Conservation (phyloP, 2,888 invertebrate species). For the Villa cingulata region DNA sequence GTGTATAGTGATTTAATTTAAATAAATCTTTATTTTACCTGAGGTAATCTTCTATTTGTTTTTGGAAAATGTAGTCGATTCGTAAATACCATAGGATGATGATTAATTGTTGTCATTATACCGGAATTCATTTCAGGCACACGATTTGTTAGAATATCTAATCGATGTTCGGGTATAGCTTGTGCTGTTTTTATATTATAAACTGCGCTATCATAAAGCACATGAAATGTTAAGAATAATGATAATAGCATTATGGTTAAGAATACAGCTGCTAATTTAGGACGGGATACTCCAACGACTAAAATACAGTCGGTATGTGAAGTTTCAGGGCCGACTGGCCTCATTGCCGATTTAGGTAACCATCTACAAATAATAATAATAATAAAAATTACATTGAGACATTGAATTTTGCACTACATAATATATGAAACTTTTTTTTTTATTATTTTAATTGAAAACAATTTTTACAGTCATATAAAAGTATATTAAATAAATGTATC, state of each 20-base stretch:
- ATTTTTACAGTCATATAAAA: too few species aligned
- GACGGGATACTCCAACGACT: slow-evolving; percentile 71
- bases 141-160: slow-evolving; percentile 28
- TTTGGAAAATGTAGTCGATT: slow-evolving; percentile 46
- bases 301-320: slow-evolving; percentile 62
- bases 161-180: slow-evolving; percentile 43
- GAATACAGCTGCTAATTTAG: slow-evolving; percentile 64
- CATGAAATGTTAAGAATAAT: slow-evolving; percentile 71
- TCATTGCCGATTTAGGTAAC: slow-evolving; percentile 68
- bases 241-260: slow-evolving; percentile 67
- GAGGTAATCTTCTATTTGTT: slow-evolving; percentile 50
- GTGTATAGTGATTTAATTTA: too few species aligned
- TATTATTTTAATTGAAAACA: too few species aligned
- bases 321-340: slow-evolving; percentile 69
- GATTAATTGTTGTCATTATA: slow-evolving; percentile 26
- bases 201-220: slow-evolving; percentile 72
- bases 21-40: slow-evolving; percentile 26
- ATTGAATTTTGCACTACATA: too few species aligned
- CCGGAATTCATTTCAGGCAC: slow-evolving; percentile 25
- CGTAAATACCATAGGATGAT: slow-evolving; percentile 36
- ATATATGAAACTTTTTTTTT: too few species aligned
- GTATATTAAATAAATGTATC: too few species aligned
- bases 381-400: too few species aligned
- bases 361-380: slow-evolving; percentile 55
- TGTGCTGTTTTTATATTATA: slow-evolving; percentile 62